Conservation (phyloP, 1,140 invertebrate genomes). For the Scylla paramamosain region DNA sequence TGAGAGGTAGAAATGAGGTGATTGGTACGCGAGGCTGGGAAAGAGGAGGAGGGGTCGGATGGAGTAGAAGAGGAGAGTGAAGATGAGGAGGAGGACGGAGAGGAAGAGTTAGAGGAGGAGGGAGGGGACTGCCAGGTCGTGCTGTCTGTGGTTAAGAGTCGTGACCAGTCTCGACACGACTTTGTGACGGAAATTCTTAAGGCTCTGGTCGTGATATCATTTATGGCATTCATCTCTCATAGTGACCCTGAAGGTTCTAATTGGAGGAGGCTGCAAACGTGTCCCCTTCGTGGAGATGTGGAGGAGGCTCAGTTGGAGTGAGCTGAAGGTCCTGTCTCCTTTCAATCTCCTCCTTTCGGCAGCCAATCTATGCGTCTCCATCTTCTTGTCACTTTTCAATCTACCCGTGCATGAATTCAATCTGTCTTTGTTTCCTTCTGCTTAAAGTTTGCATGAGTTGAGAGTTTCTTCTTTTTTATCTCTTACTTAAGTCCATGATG, state of each 20-base stretch:
- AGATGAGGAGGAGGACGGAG: neutral
- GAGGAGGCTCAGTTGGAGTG: neutral
- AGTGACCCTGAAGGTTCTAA: neutral
- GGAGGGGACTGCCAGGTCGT: neutral
- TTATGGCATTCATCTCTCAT: neutral
- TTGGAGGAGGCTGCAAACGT: neutral
- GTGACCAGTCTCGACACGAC: neutral
- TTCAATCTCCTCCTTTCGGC: neutral
- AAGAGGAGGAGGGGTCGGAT: neutral
- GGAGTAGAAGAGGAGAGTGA: neutral
- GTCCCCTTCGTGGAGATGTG: neutral
- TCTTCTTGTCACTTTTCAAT: too few species aligned
- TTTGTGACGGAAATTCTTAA: conserved; percentile 22
- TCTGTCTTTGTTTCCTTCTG: too few species aligned
- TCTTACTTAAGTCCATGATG: too few species aligned
- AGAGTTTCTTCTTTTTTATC: too few species aligned
- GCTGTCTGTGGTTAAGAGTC: conserved; percentile 20
- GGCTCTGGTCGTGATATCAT: neutral
- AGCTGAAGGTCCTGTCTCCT: neutral
- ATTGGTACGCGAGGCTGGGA: neutral
- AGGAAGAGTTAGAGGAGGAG: neutral
- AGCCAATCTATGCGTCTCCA: too few species aligned
- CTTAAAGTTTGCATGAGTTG: too few species aligned
- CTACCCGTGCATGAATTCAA: too few species aligned
- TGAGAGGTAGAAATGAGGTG: neutral